Evolutionary conservation across 2,888 invertebrate genomes (phyloP), one percentile per base, ranked within the genome.

Genomic region (Stenolophus ochropezus): DNA sequence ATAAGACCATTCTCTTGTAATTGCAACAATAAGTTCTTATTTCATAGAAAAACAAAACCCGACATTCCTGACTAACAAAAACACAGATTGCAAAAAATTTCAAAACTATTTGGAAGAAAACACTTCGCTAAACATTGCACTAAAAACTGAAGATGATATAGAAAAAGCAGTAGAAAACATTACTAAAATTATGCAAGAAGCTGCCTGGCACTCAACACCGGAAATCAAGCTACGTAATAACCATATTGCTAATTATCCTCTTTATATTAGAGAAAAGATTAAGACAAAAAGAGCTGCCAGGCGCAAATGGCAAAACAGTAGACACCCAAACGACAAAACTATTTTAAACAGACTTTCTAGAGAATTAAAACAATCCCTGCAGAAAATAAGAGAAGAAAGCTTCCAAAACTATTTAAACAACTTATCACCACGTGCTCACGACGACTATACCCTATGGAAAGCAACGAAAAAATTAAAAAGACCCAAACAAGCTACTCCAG

Each of bases 381-480:
- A 74, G 4, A 11, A 75, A 56, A 61, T 33, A n/a, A 82, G 81
- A 69, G 81, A 82, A 49, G 61, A 53, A 33, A 42, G 21, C n/a
- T 23, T 81, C 51, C 76, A 81, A 65, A 27, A 56, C 27, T 82
- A 82, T 23, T n/a, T 82, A 56, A 47, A 33, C 3, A 81, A 81
- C 27, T 49, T 81, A 58, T 81, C 76, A 74, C 53, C 73, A 4
- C 16, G 1, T 51, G 1, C 49, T 6, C 18, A 65, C 8, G 69
- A 23, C 8, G 77, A 84, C 16, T 85, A 84, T 18, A 85, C 84
- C 0, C 74, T 86, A 18, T 86, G 84, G 84, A 85, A 84, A 78
- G 83, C 82, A 3, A 84, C 84, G 1, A 84, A 75, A 80, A 77
- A 82, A 16, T 25, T 84, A 18, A 84, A 84, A 61, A 71, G 74